Conservation (phyloP, 2,113 vertebrate species). For the Cephalopholis sonnerati region DNA sequence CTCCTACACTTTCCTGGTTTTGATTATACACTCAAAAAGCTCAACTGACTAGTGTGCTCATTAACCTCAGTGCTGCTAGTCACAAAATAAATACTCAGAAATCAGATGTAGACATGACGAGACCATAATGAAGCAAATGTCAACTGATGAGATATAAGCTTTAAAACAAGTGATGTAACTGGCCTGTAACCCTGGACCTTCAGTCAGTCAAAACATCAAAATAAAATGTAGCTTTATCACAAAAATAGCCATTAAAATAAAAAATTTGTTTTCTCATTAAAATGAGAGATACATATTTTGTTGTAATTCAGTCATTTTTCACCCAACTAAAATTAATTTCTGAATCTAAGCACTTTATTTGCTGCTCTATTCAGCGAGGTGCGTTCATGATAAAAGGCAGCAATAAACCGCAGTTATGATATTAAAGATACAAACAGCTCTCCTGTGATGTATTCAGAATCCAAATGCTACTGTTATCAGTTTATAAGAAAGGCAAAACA, state of each 20-base stretch:
- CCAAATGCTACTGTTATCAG: background rate
- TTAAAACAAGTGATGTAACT: background rate
- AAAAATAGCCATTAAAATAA: background rate
- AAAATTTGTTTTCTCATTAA: background rate
- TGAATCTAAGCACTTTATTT: background rate
- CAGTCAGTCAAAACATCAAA: background rate
- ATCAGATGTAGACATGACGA: slow-evolving; percentile 3
- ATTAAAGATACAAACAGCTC: background rate
- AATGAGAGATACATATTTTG: too few relatives aligned
- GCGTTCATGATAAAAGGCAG: background rate
- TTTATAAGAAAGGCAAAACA: background rate
- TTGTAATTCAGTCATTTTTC: background rate
- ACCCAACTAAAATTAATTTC: background rate
- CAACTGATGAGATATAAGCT: slow-evolving; percentile 6
- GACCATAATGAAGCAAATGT: background rate
- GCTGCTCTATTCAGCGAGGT: background rate
- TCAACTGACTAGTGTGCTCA: background rate
- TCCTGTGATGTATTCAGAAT: background rate
- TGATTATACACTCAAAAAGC: background rate
- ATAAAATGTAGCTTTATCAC: background rate
- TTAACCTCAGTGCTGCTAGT: background rate
- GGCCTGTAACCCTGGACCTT: background rate
- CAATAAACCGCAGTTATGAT: background rate
- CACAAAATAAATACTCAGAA: background rate
- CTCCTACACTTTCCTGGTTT: background rate